These are phyloP conservation scores for Macrophya alboannulata DNA, from an alignment of 2,888 invertebrate genomes.

Conservation along the genomic window DNA sequence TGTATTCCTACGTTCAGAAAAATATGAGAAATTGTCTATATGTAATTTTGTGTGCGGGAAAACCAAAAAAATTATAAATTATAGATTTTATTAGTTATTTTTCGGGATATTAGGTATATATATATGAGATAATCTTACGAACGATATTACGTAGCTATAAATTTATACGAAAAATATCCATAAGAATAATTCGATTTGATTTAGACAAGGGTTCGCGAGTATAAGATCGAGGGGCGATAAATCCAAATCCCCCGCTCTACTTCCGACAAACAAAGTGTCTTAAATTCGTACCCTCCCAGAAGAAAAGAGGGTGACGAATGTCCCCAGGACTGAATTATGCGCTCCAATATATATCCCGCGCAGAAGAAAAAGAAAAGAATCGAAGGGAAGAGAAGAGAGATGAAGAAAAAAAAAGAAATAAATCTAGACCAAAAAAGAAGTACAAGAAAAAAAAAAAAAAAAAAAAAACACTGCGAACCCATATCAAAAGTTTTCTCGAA, in stretches of 20 bases:
- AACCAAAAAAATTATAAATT: no score
- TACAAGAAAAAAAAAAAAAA: neutral
- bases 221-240: conserved; percentile 1
- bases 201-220: neutral
- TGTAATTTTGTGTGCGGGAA: no score
- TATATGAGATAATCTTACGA: neutral
- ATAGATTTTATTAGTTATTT: neutral
- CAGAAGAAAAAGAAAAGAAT: neutral
- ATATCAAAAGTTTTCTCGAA: neutral
- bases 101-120: no score
- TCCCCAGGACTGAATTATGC: neutral
- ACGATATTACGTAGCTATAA: neutral
- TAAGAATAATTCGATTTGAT: neutral
- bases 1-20: neutral
- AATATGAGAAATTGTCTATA: neutral
- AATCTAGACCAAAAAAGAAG: neutral
- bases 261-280: conserved; percentile 4
- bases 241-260: conserved; percentile 2
- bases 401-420: neutral
- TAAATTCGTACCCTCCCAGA: neutral
- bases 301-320: neutral
- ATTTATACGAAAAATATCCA: neutral
- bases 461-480: neutral
- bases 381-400: neutral
- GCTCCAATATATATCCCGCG: neutral